Evolutionary conservation across 2,113 vertebrate species (phyloP).

Genomic region (Entomyzon cyanotis): DNA sequence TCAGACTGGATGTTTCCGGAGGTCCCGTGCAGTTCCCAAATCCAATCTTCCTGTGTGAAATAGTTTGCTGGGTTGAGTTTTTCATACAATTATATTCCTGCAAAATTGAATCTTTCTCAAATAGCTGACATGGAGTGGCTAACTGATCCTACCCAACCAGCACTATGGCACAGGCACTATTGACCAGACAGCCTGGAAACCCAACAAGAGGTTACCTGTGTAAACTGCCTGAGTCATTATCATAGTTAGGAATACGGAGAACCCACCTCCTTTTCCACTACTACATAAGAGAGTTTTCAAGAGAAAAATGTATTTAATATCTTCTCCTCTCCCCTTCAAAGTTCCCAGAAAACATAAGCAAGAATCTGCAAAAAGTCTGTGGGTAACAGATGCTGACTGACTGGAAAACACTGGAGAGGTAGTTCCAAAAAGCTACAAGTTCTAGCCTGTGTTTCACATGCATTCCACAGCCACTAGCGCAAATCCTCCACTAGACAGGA

Average conservation of each 20-base stretch:
- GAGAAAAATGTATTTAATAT: neutral
- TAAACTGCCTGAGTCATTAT: neutral
- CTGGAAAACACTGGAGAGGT: neutral
- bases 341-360: neutral
- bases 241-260: neutral
- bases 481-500: neutral
- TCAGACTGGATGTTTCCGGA: neutral
- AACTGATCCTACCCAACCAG: neutral
- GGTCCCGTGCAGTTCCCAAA: neutral
- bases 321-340: neutral
- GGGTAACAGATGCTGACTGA: neutral
- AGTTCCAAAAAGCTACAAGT: neutral
- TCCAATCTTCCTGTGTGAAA: neutral
- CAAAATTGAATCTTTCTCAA: neutral
- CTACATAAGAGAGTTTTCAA: neutral
- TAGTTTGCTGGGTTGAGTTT: neutral
- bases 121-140: neutral
- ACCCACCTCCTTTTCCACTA: neutral
- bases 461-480: neutral
- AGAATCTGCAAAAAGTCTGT: neutral
- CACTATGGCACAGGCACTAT: neutral
- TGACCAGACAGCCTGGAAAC: neutral
- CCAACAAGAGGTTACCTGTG: neutral
- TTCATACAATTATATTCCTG: neutral
- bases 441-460: neutral